Evolutionary conservation across 2,888 invertebrate species (phyloP).

Genomic region (Saturnia pavonia): DNA sequence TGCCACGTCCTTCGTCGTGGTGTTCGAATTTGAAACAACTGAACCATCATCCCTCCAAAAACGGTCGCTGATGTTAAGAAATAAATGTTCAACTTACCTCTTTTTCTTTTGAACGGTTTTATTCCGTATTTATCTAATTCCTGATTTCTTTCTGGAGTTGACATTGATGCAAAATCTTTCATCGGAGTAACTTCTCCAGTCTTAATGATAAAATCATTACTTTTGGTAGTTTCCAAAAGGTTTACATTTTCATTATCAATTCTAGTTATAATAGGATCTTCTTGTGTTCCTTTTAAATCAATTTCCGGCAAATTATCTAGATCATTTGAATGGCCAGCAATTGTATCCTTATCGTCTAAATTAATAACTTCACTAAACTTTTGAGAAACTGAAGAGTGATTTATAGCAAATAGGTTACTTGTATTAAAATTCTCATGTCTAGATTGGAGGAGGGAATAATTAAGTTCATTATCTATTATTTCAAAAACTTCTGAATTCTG

Average conservation of each 20-base stretch:
- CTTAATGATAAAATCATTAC: constrained; percentile 76
- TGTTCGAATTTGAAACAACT: neutral
- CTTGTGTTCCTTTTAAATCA: neutral
- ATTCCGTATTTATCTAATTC: constrained; percentile 85
- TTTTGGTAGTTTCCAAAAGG: constrained; percentile 57
- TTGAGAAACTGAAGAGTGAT: constrained; percentile 36
- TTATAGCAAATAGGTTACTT: constrained; percentile 49
- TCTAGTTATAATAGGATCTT: constrained; percentile 25
- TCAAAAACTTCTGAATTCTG: constrained; percentile 55
- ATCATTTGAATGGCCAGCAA: constrained; percentile 6
- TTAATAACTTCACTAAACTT: constrained; percentile 23
- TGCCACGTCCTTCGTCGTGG: no score
- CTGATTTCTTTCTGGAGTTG: constrained; percentile 78
- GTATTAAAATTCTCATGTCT: constrained; percentile 45
- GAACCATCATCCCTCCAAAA: neutral
- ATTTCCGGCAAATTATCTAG: constrained; percentile 11
- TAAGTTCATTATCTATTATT: constrained; percentile 83
- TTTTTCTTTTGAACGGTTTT: constrained; percentile 84
- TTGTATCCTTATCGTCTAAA: constrained; percentile 21
- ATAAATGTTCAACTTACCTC: constrained; percentile 56
- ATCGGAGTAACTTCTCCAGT: constrained; percentile 81
- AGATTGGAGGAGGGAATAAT: constrained; percentile 80
- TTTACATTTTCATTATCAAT: constrained; percentile 32
- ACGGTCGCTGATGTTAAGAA: neutral
- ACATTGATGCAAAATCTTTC: constrained; percentile 80